Base-by-base conservation (phyloP, 1,140 invertebrate species). In the Oncopodura yosiiana region DNA sequence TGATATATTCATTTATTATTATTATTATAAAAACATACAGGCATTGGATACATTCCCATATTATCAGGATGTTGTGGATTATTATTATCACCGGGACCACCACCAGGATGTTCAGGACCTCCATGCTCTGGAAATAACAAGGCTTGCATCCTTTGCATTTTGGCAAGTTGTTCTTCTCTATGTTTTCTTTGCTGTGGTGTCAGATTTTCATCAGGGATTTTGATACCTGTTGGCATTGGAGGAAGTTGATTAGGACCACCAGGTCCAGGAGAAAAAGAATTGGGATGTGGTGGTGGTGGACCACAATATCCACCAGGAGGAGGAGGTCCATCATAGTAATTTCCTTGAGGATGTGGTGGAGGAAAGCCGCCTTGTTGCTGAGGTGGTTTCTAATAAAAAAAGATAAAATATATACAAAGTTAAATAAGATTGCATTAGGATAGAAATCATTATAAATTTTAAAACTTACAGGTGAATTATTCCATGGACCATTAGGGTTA, bases 151-250 rank as follows among this genome's bases (percentile, higher is more conserved):
- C 93, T 92, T 46, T 86, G 77, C 55, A 97, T 77, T 34, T 83
- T 90, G 4, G 90, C 91, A 23, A 96, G 74, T 64, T 93, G 86
- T 68, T 91, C 87, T 71, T 94, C 90, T 49, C 93, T 76, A 66
- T 93, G 88, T 52, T 93, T 87, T 46, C 89, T 78, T 70, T 98
- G 93, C 71, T 95, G 88, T 23, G 92, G 91, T 49, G 93, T 98
- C 59, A 96, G 75, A 72, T 95, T 93, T 75, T 95, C 92, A 75
- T 96, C 90, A 55, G 91, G 91, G 65, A 93, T 84, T 78, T 92
- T 90, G 11, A 89, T 85, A 34, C 70, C 69, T 59, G 48, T 49
- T 5, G 55, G 32, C 50, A 54, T 57, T 27, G 53, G 43, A 2
- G 49, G 49, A 37, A 19, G 53, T 4, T 21, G 49, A 5, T 43